These are phyloP conservation scores for Drosophila bifasciata DNA, from an alignment of 1,140 invertebrate species.

Conservation along the genomic window DNA sequence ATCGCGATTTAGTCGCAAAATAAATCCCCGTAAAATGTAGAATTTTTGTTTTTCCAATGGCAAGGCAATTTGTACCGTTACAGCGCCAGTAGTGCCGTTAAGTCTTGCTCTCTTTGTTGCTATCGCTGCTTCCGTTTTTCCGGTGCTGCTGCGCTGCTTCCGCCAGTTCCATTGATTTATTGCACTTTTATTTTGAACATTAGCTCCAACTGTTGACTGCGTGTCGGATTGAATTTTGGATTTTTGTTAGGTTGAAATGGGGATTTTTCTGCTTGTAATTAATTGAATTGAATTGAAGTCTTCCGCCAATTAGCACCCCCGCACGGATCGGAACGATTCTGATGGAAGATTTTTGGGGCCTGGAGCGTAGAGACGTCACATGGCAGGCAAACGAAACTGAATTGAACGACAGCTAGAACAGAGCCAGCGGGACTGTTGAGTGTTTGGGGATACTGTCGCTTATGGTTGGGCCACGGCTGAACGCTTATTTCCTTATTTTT, in stretches of 20 bases:
- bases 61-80: slow-evolving; percentile 10
- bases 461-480: slow-evolving; percentile 32
- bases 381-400: slow-evolving; percentile 16
- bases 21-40: slow-evolving; percentile 37
- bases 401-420: slow-evolving; percentile 27
- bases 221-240: slow-evolving; percentile 29
- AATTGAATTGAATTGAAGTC: slow-evolving; percentile 49
- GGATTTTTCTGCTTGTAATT: slow-evolving; percentile 26
- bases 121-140: slow-evolving; percentile 36
- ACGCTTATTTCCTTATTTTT: slow-evolving; percentile 65
- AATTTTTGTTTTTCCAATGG: neutral
- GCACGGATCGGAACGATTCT: slow-evolving; percentile 20
- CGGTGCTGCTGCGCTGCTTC: slow-evolving; percentile 34
- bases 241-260: slow-evolving; percentile 21
- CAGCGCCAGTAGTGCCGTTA: slow-evolving; percentile 32
- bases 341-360: slow-evolving; percentile 30
- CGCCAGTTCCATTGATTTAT: slow-evolving; percentile 68
- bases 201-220: slow-evolving; percentile 7
- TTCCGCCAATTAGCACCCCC: slow-evolving; percentile 50
- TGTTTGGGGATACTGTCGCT: slow-evolving; percentile 21
- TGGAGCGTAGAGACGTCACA: slow-evolving; percentile 10
- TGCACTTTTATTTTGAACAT: slow-evolving; percentile 51
- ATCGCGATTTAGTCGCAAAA: slow-evolving; percentile 34
- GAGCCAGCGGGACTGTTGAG: slow-evolving; percentile 11
- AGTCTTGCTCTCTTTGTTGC: slow-evolving; percentile 63